Conservation (phyloP, 2,797 vertebrate genomes). For the Galaxias olidus region DNA sequence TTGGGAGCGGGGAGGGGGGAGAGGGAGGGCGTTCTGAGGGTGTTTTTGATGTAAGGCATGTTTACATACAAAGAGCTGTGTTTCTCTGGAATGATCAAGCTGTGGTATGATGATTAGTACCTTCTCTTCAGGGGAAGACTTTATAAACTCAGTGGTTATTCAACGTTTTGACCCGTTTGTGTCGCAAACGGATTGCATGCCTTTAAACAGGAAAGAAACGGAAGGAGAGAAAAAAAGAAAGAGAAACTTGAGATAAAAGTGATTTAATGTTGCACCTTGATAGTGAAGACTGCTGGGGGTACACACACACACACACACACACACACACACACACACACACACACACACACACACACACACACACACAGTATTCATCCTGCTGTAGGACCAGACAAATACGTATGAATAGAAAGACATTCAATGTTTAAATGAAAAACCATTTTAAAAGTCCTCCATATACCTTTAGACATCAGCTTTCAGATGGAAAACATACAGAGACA, state of each 20-base stretch:
- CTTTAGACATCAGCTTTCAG: too few relatives aligned
- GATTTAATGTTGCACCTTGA: too few relatives aligned
- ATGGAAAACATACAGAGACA: too few relatives aligned
- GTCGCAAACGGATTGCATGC: conserved; percentile 72
- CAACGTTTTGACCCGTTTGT: too few relatives aligned
- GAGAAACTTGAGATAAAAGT: conserved; percentile 23
- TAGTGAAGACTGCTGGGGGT: too few relatives aligned
- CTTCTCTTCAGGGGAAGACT: conserved; percentile 19
- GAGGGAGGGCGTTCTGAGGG: conserved; percentile 44
- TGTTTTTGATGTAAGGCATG: conserved; percentile 61
- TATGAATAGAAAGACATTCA: too few relatives aligned
- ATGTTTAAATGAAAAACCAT: too few relatives aligned
- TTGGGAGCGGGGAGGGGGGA: conserved; percentile 7
- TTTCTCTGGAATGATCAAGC: conserved; percentile 63
- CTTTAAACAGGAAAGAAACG: conserved; percentile 59
- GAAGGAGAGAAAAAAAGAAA: conserved; percentile 43
- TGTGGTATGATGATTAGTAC: conserved; percentile 51
- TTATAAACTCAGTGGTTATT: conserved; percentile 8
- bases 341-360: background rate
- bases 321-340: conserved; percentile 11
- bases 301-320: background rate
- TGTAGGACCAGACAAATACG: too few relatives aligned
- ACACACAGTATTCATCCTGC: background rate
- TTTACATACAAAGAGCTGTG: conserved; percentile 63
- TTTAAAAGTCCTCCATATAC: too few relatives aligned